Evolutionary conservation across 1,140 invertebrate genomes (phyloP), one percentile per base, ranked within the genome.

Genomic region (Glossosoma conforme): DNA sequence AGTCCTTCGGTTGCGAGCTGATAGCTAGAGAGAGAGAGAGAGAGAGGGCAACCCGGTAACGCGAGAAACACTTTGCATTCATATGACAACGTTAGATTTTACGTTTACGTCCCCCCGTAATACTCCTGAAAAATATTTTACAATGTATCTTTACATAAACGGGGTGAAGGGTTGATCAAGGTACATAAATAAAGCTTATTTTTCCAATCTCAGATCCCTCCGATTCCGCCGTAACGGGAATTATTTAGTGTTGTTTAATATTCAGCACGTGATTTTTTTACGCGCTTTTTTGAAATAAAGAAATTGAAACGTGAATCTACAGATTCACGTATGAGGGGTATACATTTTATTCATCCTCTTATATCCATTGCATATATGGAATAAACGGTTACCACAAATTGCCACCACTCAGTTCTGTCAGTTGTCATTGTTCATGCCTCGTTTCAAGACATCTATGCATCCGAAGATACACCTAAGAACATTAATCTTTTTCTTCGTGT

Each of bases 11-110:
- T n/a, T n/a, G n/a, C n/a, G n/a, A n/a, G n/a, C n/a, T n/a, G n/a
- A n/a, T n/a, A n/a, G n/a, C n/a, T n/a, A n/a, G n/a, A n/a, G n/a
- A n/a, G n/a, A n/a, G n/a, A n/a, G n/a, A n/a, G n/a, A n/a, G n/a
- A n/a, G n/a, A n/a, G n/a, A n/a, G n/a, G n/a, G n/a, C n/a, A n/a
- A n/a, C n/a, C n/a, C n/a, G n/a, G n/a, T n/a, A n/a, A n/a, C n/a
- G n/a, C n/a, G n/a, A n/a, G 11, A 24, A 43, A 43, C 38, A 42
- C 38, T 42, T 33, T 21, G 24, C 37, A 50, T 50, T 50, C 40
- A 50, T 33, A 33, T 13, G 47, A 25, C 20, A 15, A 35, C 40
- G 47, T 50, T 42, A 42, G 43, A 50, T 50, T 42, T 50, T 42
- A 50, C 47, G 47, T 35, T 50, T 42, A 50, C 36, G 19, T 33